These are phyloP conservation scores for Choreutis nemorana DNA, from an alignment of 2,888 invertebrate species.

Conservation along the genomic window DNA sequence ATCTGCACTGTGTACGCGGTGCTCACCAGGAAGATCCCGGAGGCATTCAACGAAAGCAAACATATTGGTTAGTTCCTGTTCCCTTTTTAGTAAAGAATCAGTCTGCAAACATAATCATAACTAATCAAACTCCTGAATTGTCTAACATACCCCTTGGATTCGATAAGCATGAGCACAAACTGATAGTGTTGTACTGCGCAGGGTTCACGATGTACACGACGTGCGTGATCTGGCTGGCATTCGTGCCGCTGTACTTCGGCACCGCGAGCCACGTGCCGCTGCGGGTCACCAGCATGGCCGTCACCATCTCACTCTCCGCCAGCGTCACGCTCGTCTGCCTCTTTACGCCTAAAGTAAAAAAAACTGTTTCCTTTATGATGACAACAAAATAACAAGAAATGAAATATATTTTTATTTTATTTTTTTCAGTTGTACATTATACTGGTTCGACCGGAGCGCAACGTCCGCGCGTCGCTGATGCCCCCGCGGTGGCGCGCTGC, in stretches of 20 bases:
- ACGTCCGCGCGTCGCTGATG: slow-evolving; percentile 43
- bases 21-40: slow-evolving; percentile 93
- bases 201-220: slow-evolving; percentile 95
- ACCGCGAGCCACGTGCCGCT: slow-evolving; percentile 85
- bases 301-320: slow-evolving; percentile 85
- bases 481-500: slow-evolving; percentile 31
- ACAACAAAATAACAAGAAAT: slow-evolving; percentile 90
- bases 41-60: slow-evolving; percentile 97
- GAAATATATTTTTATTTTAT: neutral
- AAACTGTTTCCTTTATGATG: slow-evolving; percentile 79
- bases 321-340: slow-evolving; percentile 86
- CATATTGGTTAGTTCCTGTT: slow-evolving; percentile 81
- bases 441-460: slow-evolving; percentile 41
- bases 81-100: too few relatives aligned
- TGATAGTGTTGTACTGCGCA: slow-evolving; percentile 79
- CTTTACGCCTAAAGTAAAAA: slow-evolving; percentile 87
- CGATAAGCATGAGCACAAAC: too few relatives aligned
- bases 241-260: slow-evolving; percentile 90
- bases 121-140: too few relatives aligned
- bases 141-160: too few relatives aligned
- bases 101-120: slow-evolving; percentile 90
- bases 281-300: slow-evolving; percentile 86
- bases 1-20: slow-evolving; percentile 95
- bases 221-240: slow-evolving; percentile 91
- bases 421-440: slow-evolving; percentile 40